Conservation (phyloP, 1,140 invertebrate species). For the Papilio helenus region DNA sequence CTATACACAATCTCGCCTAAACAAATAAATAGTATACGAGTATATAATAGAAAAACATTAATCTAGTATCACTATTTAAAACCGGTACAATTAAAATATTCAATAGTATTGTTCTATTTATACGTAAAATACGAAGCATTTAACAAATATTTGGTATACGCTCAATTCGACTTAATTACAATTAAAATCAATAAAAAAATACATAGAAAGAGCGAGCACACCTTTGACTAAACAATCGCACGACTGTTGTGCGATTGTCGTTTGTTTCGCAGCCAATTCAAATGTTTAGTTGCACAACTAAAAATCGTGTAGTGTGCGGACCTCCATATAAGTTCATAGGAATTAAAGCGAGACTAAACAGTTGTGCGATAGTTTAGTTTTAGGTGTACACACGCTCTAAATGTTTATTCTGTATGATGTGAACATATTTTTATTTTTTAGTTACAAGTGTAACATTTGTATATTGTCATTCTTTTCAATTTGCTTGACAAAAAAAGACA, state of each 20-base stretch:
- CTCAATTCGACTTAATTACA: neutral
- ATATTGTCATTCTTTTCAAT: too few species aligned
- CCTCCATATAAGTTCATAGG: too few species aligned
- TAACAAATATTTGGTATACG: conserved; percentile 61
- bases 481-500: too few species aligned
- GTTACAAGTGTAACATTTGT: too few species aligned
- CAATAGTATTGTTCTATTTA: conserved; percentile 25
- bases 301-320: too few species aligned
- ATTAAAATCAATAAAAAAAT: neutral
- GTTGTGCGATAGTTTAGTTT: too few species aligned
- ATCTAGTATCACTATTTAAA: conserved; percentile 80
- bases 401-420: neutral
- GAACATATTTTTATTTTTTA: too few species aligned
- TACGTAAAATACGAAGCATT: conserved; percentile 45
- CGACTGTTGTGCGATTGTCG: too few species aligned
- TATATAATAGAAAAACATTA: conserved; percentile 76
- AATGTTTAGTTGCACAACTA: too few species aligned
- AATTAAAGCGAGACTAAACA: too few species aligned
- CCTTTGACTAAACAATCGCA: too few species aligned
- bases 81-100: conserved; percentile 57
- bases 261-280: too few species aligned
- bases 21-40: conserved; percentile 80
- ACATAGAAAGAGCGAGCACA: neutral
- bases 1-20: conserved; percentile 74
- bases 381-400: neutral